These are phyloP conservation scores for Chrysotoxum bicinctum DNA, from an alignment of 2,888 invertebrate genomes.

Conservation along the genomic window DNA sequence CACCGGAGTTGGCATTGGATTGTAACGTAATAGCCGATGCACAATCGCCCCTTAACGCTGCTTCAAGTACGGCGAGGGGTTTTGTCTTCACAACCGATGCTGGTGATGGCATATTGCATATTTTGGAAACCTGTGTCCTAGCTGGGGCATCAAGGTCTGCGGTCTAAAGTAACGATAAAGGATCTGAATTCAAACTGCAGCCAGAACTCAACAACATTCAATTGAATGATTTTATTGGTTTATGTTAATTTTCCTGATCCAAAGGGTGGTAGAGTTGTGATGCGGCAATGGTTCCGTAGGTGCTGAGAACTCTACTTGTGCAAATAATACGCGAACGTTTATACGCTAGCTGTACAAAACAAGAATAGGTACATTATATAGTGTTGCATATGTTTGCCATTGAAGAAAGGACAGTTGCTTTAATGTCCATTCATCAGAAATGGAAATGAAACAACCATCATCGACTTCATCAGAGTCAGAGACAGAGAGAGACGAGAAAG, in stretches of 20 bases:
- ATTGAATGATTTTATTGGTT: constrained; percentile 70
- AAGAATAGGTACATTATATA: not conserved
- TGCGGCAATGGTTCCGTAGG: constrained; percentile 25
- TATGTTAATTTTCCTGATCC: constrained; percentile 64
- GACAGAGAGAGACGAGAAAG: not conserved
- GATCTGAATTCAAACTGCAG: constrained; percentile 20
- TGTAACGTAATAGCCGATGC: not conserved
- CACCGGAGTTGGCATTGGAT: not conserved
- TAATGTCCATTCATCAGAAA: constrained; percentile 42
- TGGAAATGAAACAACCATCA: constrained; percentile 31
- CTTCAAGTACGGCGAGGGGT: not conserved
- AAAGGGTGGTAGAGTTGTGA: constrained; percentile 9
- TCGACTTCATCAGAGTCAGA: not conserved
- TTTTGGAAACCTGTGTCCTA: constrained; percentile 30
- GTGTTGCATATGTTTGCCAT: constrained; percentile 38
- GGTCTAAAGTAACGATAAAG: constrained; percentile 45
- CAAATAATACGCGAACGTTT: constrained; percentile 46
- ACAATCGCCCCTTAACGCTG: not conserved
- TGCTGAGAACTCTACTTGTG: constrained; percentile 39
- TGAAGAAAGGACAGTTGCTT: not conserved
- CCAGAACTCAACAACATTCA: constrained; percentile 53
- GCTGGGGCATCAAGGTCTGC: constrained; percentile 16
- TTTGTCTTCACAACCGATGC: not conserved
- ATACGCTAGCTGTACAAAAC: not conserved
- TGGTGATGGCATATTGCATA: constrained; percentile 28